Evolutionary conservation across 2,797 vertebrate species (phyloP).

Genomic region (Gymnocypris eckloni): DNA sequence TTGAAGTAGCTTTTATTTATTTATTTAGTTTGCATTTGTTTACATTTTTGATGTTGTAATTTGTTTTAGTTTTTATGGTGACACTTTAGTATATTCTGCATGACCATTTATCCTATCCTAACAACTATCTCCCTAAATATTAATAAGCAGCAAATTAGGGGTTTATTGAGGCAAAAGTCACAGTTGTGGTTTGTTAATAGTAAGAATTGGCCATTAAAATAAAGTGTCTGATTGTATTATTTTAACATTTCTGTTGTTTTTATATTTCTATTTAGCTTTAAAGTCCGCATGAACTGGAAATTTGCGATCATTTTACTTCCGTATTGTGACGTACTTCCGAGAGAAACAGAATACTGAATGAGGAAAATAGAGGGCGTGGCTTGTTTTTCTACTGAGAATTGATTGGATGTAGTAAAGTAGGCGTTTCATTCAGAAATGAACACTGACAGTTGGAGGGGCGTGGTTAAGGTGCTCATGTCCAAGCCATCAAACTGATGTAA

Average conservation of each 20-base stretch:
- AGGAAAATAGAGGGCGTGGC: no score
- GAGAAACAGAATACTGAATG: no score
- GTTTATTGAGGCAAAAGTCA: not conserved
- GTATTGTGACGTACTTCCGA: no score
- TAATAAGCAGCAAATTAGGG: not conserved
- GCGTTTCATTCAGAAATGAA: no score
- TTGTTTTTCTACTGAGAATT: no score
- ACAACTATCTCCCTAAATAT: not conserved
- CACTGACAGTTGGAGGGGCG: no score
- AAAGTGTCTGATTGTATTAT: not conserved
- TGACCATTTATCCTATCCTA: not conserved
- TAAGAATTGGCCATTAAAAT: not conserved
- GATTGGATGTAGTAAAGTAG: no score
- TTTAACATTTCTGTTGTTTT: not conserved
- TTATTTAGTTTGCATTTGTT: no score
- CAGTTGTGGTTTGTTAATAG: not conserved
- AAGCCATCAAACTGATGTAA: no score
- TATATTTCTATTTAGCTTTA: not conserved
- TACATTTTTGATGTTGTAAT: not conserved
- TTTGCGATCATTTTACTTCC: no score
- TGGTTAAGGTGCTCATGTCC: no score
- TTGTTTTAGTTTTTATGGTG: not conserved
- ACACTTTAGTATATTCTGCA: not conserved
- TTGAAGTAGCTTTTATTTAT: not conserved
- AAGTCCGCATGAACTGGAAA: no score